Base-by-base conservation (phyloP, 1,140 invertebrate genomes). In the Drosophila malerkotliana region DNA sequence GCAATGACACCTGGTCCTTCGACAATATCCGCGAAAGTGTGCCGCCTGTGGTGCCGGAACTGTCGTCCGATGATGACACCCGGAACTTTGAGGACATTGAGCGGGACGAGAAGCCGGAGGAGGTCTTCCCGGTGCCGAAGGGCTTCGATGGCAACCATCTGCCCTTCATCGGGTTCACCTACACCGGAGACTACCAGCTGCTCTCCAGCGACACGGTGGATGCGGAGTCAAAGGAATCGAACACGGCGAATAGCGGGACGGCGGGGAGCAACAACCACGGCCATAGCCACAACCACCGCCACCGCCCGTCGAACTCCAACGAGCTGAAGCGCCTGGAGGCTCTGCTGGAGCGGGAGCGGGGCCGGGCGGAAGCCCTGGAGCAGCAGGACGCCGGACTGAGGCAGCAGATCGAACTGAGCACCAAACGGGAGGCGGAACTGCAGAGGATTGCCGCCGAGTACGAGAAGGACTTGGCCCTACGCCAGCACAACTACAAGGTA, bases 61-160 rank as follows among this genome's bases (percentile, higher is more conserved):
- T 99, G 15, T 94, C 94, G 3, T 96, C 98, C 49, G 99, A 99
- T 92, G 98, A 99, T 92, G 99, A 99, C 92, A 99, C 99, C 0
- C 96, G 97, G 81, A 98, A 99, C 93, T 99, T 99, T 93, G 98
- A 99, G 92, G 98, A 99, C 80, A 96, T 99, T 54, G 98, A 99
- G 79, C 97, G 97, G 87, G 97, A 98, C 64, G 97, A 98, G 83
- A 95, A 94, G 49, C 94, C 96, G 1, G 96, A 98, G 88, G 97
- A 99, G 92, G 95, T 96, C 90, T 99, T 99, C 93, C 97, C 98
- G 8, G 94, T 96, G 60, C 98, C 98, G 26, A 99, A 99, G 93
- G 97, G 98, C 32, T 99, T 99, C 93, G 97, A 97, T 59, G 99
- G 98, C 44, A 99, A 99, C 93, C 98, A 99, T 93, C 93, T 99